Conservation (phyloP, 2,888 invertebrate species). For the Tenodera sinensis region DNA sequence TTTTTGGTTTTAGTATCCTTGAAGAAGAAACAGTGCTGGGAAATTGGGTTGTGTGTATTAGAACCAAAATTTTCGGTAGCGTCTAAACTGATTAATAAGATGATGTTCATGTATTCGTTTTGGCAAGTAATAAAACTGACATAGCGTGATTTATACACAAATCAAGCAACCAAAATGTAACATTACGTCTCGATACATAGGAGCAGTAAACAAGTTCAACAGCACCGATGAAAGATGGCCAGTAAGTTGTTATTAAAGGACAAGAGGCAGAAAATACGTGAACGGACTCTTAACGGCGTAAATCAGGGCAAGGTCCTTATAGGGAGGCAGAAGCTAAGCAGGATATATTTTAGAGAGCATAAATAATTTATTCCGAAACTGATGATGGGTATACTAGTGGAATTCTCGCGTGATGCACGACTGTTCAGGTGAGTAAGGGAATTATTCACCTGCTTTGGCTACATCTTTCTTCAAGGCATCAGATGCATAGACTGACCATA, state of each 20-base stretch:
- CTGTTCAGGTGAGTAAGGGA: not conserved
- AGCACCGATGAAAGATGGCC: not conserved
- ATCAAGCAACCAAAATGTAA: not conserved
- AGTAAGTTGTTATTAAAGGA: not conserved
- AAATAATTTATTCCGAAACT: not conserved
- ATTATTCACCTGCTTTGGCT: not conserved
- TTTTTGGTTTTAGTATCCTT: too few relatives aligned
- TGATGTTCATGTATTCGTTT: too few relatives aligned
- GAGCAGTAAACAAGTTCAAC: not conserved
- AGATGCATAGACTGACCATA: not conserved
- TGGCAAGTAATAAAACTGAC: too few relatives aligned
- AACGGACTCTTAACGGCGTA: not conserved
- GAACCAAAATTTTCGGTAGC: too few relatives aligned
- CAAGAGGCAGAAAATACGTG: not conserved
- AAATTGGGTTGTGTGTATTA: too few relatives aligned
- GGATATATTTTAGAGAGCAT: not conserved
- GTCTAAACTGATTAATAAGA: too few relatives aligned
- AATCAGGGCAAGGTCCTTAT: not conserved
- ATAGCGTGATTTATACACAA: not conserved
- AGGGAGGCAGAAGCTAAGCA: not conserved
- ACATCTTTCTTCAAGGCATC: not conserved
- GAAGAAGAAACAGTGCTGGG: too few relatives aligned
- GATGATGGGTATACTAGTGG: not conserved
- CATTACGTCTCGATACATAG: not conserved
- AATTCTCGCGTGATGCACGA: not conserved